Base-by-base conservation (phyloP, 2,113 vertebrate genomes). In the Mastomys natalensis region DNA sequence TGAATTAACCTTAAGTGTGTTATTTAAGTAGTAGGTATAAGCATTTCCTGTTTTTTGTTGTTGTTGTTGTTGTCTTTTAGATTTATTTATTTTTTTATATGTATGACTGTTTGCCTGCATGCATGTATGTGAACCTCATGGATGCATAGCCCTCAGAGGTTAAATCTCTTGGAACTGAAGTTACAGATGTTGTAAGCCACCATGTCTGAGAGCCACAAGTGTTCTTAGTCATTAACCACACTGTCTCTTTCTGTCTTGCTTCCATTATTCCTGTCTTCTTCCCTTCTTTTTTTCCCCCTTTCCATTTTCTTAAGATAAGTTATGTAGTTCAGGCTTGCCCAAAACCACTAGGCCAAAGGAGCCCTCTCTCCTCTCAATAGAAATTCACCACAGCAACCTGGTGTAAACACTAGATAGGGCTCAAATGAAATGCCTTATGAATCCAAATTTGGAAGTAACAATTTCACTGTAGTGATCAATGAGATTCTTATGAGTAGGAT, bases 21-120 rank as follows among this genome's bases (percentile, higher is more conserved):
- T 89, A 82, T 94, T 90, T 92, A 66, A 95, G 45, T 53, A 84
- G 34, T 74, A 93, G 29, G 24, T 22, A 31, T 89, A 91, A 82
- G 87, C 74, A 48, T 64, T 91, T 62, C 37, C 43, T 72, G 2
- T 48, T 31, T 66, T 48, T 45, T 48, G 6, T 48, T 48, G 6
- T 51, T 51, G 51, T 51, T 51, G 8, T 51, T 62, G 81, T 84
- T 84, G 58, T 84, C 26, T 84, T 58, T 58, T 84, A 84, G n/a
- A 84, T 62, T 84, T 82, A 37, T 21, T 58, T 58, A 26, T 64
- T 64, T 10, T 60, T 84, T 43, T 84, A 84, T 84, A n/a, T 84
- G 7, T 60, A 40, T 60, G n/a, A 60, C 13, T 84, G 24, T 43
- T 62, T 62, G 55, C n/a, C 7, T 84, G n/a, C 13, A 17, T 43